Evolutionary conservation across 30 jellyfish, hydroid and myxozoan genomes (phyloP).

Genomic region (Aurelia coerulea): DNA sequence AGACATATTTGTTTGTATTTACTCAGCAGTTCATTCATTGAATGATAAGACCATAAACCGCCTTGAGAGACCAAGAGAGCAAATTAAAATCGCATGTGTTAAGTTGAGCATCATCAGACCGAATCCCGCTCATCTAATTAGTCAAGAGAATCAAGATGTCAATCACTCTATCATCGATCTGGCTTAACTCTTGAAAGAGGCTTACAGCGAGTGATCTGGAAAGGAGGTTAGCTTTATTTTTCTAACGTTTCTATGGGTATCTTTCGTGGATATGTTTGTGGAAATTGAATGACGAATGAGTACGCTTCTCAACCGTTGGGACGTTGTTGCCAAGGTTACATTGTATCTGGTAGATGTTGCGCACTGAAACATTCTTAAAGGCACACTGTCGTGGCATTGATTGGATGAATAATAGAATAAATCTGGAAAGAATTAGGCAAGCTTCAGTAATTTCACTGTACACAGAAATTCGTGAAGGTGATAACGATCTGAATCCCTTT

Average conservation of each 20-base stretch:
- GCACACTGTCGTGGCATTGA: too few relatives aligned
- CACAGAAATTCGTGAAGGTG: too few relatives aligned
- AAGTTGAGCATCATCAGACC: conserved; percentile 34
- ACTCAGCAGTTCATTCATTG: background rate
- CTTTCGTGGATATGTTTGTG: background rate
- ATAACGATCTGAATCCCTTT: too few relatives aligned
- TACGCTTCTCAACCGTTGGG: too few relatives aligned
- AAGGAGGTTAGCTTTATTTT: conserved; percentile 44
- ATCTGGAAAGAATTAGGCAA: too few relatives aligned
- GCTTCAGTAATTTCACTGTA: too few relatives aligned
- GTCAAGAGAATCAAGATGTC: conserved; percentile 36
- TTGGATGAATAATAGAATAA: too few relatives aligned
- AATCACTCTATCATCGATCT: conserved; percentile 30
- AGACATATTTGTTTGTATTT: conserved; percentile 39
- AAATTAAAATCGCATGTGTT: conserved; percentile 62
- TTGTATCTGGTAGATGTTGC: too few relatives aligned
- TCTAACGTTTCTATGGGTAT: background rate
- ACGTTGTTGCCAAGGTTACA: too few relatives aligned
- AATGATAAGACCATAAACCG: conserved; percentile 21
- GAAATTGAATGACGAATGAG: too few relatives aligned
- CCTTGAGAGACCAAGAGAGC: conserved; percentile 54
- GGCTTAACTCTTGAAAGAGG: conserved; percentile 54
- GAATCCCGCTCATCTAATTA: conserved; percentile 57
- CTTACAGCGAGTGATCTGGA: conserved; percentile 46
- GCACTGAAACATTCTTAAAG: too few relatives aligned